A percentile compares a stretch with the other conserved stretches of the same genome.
These are phyloP conservation scores for Acheta domesticus DNA, from an alignment of 2,888 invertebrate species.

Conservation along the genomic window DNA sequence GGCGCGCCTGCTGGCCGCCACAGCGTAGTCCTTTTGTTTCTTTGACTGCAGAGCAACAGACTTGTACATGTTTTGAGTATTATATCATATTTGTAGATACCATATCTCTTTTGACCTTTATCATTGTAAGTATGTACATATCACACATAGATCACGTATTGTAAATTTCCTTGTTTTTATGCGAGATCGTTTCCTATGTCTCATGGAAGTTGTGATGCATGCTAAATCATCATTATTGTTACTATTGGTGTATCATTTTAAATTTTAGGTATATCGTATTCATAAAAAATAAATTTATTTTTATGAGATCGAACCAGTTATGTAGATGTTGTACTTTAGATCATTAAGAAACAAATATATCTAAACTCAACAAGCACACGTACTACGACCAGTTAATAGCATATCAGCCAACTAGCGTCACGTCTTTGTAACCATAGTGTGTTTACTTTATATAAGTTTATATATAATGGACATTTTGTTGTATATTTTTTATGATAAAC, in stretches of 20 bases:
- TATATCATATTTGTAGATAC: background rate
- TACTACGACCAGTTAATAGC: background rate
- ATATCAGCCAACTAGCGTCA: background rate
- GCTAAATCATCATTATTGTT: conserved; percentile 18
- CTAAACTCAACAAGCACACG: background rate
- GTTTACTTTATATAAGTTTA: conserved; percentile 22
- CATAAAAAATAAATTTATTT: conserved; percentile 18
- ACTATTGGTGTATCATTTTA: conserved; percentile 9
- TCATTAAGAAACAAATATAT: background rate
- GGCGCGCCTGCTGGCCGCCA: background rate
- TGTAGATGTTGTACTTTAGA: background rate
- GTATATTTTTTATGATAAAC: conserved; percentile 4
- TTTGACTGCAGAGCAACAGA: conserved; percentile 18
- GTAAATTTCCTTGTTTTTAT: conserved; percentile 2
- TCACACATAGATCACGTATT: background rate
- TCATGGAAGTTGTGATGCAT: conserved; percentile 3
- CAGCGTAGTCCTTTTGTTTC: background rate
- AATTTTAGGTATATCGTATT: conserved; percentile 7
- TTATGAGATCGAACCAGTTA: conserved; percentile 11
- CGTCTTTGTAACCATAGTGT: background rate
- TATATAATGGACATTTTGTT: conserved; percentile 21
- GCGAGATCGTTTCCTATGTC: conserved; percentile 7
- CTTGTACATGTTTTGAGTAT: conserved; percentile 1
- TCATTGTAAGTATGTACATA: conserved; percentile 18
- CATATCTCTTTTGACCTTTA: conserved; percentile 1